These are phyloP conservation scores for Proisotoma minuta DNA, from an alignment of 2,888 invertebrate species.

Conservation along the genomic window DNA sequence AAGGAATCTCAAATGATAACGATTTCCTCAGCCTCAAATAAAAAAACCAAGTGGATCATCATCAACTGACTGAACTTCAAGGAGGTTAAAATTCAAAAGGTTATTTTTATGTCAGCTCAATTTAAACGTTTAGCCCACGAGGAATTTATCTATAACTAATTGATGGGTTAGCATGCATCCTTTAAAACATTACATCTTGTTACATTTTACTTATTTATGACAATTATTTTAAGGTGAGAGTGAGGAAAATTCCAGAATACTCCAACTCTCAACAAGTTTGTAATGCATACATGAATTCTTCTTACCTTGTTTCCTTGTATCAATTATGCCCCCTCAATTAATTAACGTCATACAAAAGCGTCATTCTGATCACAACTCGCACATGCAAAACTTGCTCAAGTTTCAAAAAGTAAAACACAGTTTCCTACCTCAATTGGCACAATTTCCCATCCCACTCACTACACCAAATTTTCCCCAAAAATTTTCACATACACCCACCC, in stretches of 20 bases:
- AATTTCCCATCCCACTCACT: background rate
- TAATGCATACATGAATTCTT: too few species aligned
- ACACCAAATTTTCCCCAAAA: too few species aligned
- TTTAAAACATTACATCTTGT: background rate
- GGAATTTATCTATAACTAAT: background rate
- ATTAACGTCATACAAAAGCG: too few species aligned
- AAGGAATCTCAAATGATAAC: background rate
- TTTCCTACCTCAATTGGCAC: background rate
- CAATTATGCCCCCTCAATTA: too few species aligned
- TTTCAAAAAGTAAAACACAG: background rate
- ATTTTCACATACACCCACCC: too few species aligned
- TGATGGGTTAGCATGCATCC: background rate
- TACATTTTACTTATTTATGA: background rate
- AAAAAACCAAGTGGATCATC: too few species aligned
- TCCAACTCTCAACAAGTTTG: too few species aligned
- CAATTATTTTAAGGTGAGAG: background rate
- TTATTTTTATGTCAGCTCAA: background rate
- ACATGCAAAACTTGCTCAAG: background rate
- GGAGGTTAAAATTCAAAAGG: slow-evolving; percentile 4
- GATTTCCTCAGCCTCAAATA: too few species aligned
- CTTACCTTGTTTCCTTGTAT: too few species aligned
- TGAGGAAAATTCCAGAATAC: too few species aligned
- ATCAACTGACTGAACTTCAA: too few species aligned
- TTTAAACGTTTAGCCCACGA: background rate
- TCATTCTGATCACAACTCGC: background rate